These are phyloP conservation scores for Okapia johnstoni DNA, from an alignment of 2,113 vertebrate genomes.

Conservation along the genomic window DNA sequence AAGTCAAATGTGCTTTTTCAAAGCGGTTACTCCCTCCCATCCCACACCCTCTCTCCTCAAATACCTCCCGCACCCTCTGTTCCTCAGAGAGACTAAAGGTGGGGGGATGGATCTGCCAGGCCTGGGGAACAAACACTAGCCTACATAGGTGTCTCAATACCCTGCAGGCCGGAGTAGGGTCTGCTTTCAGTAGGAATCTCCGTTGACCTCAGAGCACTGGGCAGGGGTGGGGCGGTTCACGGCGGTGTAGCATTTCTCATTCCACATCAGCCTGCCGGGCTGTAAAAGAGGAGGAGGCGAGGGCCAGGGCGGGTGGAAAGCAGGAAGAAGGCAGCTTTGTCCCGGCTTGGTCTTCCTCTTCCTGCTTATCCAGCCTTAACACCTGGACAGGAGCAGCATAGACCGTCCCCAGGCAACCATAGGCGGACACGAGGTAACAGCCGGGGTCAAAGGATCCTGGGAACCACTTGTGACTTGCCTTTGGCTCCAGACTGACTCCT, in stretches of 20 bases:
- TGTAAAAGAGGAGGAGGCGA: not conserved
- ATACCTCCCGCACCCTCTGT: accelerated
- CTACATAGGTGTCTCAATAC: not conserved
- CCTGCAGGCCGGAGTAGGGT: not conserved
- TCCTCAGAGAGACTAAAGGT: not conserved
- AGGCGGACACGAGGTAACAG: not conserved
- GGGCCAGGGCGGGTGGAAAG: not conserved
- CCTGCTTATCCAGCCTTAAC: not conserved
- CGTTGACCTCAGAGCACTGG: not conserved
- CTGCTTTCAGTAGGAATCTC: not conserved
- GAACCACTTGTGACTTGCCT: not conserved
- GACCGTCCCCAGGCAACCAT: accelerated
- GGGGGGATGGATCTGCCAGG: not conserved
- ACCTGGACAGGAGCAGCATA: not conserved
- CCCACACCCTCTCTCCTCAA: not conserved
- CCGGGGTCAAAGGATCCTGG: not conserved
- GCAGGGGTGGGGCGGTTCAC: no score
- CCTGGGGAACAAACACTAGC: not conserved
- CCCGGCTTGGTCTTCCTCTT: not conserved
- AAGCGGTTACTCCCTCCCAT: not conserved
- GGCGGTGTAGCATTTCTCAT: not conserved
- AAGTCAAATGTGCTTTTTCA: not conserved
- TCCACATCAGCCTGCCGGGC: not conserved
- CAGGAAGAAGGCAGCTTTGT: not conserved
- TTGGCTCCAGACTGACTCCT: not conserved